Evolutionary conservation across 2,113 vertebrate species (phyloP).

Genomic region (Oplegnathus fasciatus): DNA sequence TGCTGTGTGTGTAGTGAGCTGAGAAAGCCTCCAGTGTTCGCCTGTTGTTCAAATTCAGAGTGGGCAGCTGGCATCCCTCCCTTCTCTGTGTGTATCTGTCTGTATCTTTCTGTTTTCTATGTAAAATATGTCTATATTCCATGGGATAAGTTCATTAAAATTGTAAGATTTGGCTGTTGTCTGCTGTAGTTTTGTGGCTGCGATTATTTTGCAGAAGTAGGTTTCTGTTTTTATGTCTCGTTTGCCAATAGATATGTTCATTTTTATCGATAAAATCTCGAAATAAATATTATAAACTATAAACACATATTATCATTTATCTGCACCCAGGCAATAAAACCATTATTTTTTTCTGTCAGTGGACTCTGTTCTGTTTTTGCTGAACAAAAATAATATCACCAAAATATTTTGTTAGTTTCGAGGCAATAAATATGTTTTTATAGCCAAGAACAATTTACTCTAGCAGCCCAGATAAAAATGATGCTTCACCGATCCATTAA

Average conservation of each 20-base stretch:
- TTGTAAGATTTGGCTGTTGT: neutral
- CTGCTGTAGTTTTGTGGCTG: neutral
- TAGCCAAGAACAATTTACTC: neutral
- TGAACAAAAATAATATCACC: neutral
- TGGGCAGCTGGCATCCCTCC: slow-evolving; percentile 26
- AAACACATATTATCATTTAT: neutral
- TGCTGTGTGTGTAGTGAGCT: slow-evolving; percentile 37
- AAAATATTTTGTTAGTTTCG: neutral
- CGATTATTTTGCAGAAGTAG: neutral
- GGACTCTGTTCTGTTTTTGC: neutral
- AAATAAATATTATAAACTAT: too few relatives aligned
- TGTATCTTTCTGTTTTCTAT: neutral
- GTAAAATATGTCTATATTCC: slow-evolving; percentile 1
- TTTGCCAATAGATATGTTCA: neutral
- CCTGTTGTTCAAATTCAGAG: slow-evolving; percentile 17
- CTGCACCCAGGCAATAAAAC: neutral
- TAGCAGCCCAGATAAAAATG: neutral
- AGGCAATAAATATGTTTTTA: neutral
- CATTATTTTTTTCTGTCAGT: neutral
- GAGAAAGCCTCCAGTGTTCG: slow-evolving; percentile 66
- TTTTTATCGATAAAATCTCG: neutral
- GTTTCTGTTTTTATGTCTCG: neutral
- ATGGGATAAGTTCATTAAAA: neutral
- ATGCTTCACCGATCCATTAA: neutral
- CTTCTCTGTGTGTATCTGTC: neutral